Conservation (phyloP, 2,888 invertebrate species). For the Bhutanitis thaidina region DNA sequence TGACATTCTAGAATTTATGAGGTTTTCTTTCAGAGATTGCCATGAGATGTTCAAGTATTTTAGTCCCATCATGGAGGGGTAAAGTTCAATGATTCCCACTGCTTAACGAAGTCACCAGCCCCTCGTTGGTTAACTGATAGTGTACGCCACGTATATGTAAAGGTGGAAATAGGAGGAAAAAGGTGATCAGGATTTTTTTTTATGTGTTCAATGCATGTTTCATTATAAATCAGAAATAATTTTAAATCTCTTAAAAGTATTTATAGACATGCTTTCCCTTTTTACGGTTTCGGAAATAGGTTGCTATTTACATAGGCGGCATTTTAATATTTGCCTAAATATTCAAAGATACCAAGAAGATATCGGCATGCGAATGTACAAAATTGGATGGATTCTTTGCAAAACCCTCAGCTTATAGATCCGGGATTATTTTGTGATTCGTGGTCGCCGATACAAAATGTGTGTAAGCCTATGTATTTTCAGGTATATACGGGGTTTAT, state of each 20-base stretch:
- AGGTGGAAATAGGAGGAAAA: too few species aligned
- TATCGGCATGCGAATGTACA: conserved; percentile 34
- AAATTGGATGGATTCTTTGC: conserved; percentile 27
- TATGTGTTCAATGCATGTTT: too few species aligned
- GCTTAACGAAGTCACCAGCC: too few species aligned
- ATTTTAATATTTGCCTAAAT: conserved; percentile 14
- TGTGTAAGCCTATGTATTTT: conserved; percentile 24
- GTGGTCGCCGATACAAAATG: conserved; percentile 29
- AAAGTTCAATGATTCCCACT: too few species aligned
- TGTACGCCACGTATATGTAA: too few species aligned
- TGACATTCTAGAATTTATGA: too few species aligned
- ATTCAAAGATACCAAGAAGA: conserved; percentile 7
- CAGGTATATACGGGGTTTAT: conserved; percentile 5
- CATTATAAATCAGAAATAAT: too few species aligned
- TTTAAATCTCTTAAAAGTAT: not conserved
- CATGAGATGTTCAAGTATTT: too few species aligned
- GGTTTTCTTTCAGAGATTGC: too few species aligned
- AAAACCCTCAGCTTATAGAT: conserved; percentile 36
- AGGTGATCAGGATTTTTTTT: too few species aligned
- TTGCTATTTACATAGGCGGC: not conserved
- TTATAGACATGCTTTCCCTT: not conserved
- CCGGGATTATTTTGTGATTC: conserved; percentile 34
- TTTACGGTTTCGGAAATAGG: not conserved
- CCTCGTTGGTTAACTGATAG: too few species aligned
- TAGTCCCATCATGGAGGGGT: too few species aligned